Evolutionary conservation across 2,113 vertebrate species (phyloP).

Genomic region (Scortum barcoo): DNA sequence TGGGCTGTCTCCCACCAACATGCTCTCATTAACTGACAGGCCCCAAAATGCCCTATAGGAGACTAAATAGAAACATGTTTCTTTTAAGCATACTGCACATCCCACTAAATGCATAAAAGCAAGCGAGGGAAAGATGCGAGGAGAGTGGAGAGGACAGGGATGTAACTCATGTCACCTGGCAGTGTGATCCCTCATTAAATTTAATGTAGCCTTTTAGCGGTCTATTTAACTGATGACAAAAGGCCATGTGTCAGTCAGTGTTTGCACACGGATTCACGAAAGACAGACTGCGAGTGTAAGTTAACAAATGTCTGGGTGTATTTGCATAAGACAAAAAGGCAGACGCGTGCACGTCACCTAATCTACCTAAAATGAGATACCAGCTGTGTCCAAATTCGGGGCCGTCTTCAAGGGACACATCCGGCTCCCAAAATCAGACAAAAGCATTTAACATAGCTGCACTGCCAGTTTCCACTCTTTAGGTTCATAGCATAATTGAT

Average conservation of each 20-base stretch:
- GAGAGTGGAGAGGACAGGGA: constrained; percentile 13
- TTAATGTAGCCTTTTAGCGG: constrained; percentile 68
- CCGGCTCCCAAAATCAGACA: not conserved
- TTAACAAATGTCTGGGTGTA: not conserved
- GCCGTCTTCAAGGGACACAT: not conserved
- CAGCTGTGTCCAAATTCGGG: not conserved
- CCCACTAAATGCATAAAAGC: not conserved
- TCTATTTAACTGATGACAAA: constrained; percentile 67
- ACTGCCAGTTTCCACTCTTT: not conserved
- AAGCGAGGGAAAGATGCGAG: not conserved
- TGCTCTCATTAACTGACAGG: constrained; percentile 5
- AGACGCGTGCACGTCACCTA: not conserved
- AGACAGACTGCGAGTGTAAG: constrained; percentile 32
- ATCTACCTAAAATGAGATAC: not conserved
- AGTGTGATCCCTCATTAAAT: constrained; percentile 61
- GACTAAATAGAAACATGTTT: not conserved
- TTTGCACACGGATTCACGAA: constrained; percentile 53
- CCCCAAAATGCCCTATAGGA: not conserved
- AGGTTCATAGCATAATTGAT: not conserved
- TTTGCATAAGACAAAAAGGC: constrained; percentile 1
- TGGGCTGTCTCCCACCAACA: constrained; percentile 3
- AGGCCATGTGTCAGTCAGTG: constrained; percentile 66
- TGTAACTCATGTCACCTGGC: constrained; percentile 49
- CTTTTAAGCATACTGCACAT: not conserved
- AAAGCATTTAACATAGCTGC: not conserved